Evolutionary conservation across 2,888 invertebrate genomes (phyloP).

Genomic region (Habroteleia sp.): DNA sequence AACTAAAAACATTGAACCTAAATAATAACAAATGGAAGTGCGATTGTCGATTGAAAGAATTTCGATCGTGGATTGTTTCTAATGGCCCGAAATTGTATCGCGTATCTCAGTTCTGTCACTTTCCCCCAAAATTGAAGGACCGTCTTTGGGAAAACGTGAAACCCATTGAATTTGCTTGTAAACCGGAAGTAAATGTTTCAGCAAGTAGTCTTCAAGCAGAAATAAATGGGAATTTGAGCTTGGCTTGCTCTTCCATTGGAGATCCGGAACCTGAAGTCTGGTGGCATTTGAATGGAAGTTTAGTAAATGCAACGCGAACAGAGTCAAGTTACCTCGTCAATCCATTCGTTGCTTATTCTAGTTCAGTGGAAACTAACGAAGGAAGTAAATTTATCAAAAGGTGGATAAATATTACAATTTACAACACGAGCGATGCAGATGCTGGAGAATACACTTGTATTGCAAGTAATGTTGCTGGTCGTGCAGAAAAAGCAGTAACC

Average conservation of each 20-base stretch:
- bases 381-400: conserved; percentile 76
- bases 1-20: conserved; percentile 89
- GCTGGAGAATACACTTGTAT: conserved; percentile 93
- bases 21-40: conserved; percentile 95
- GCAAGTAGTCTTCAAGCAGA: conserved; percentile 85
- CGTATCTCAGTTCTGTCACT: conserved; percentile 87
- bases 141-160: conserved; percentile 89
- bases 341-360: conserved; percentile 63
- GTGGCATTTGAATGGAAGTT: conserved; percentile 90
- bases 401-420: conserved; percentile 92
- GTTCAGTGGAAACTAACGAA: conserved; percentile 65
- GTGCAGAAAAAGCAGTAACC: conserved; percentile 82
- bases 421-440: conserved; percentile 90
- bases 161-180: conserved; percentile 90
- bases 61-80: conserved; percentile 88
- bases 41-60: conserved; percentile 91
- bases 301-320: conserved; percentile 80
- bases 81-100: conserved; percentile 86
- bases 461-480: conserved; percentile 85
- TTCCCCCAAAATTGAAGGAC: conserved; percentile 86
- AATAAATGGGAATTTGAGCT: conserved; percentile 90
- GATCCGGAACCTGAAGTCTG: conserved; percentile 91
- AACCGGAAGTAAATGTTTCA: conserved; percentile 85
- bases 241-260: conserved; percentile 90
- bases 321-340: conserved; percentile 67